A percentile compares a stretch with the other conserved stretches of the same genome.
Conservation (phyloP, 2,797 vertebrate species). For the Cynopterus sphinx region DNA sequence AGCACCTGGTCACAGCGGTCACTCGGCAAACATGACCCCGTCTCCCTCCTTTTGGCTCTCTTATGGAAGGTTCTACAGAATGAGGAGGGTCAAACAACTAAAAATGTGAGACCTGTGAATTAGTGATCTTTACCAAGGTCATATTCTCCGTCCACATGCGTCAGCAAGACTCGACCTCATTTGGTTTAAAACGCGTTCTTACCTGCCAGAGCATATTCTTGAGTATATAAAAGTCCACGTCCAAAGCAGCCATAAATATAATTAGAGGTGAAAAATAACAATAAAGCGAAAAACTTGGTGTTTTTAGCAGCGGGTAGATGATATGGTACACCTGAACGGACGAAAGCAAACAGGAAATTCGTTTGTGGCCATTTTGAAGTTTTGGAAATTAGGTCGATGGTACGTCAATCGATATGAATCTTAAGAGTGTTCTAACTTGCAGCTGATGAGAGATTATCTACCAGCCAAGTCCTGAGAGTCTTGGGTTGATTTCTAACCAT, state of each 20-base stretch:
- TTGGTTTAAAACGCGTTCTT: constrained; percentile 31
- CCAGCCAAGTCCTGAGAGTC: not conserved
- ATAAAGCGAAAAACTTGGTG: constrained; percentile 71
- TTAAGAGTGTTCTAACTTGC: constrained; percentile 10
- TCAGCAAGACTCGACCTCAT: not conserved
- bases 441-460: not conserved
- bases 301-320: constrained; percentile 69
- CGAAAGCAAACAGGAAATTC: constrained; percentile 39
- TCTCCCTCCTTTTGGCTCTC: not conserved
- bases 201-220: constrained; percentile 77
- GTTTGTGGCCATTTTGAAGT: not conserved
- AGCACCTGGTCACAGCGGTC: not conserved
- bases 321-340: constrained; percentile 58
- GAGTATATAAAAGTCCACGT: constrained; percentile 75
- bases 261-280: constrained; percentile 72
- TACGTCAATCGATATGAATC: not conserved
- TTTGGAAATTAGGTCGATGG: not conserved
- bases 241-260: constrained; percentile 77
- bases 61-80: not conserved
- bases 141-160: not conserved
- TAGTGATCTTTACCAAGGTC: not conserved
- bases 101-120: not conserved
- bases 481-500: not conserved
- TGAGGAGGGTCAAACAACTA: not conserved
- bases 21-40: not conserved